A percentile compares a stretch with the other conserved stretches of the same genome.
Conservation (phyloP, 2,797 vertebrate species). For the Stomatorhinus walkeri region DNA sequence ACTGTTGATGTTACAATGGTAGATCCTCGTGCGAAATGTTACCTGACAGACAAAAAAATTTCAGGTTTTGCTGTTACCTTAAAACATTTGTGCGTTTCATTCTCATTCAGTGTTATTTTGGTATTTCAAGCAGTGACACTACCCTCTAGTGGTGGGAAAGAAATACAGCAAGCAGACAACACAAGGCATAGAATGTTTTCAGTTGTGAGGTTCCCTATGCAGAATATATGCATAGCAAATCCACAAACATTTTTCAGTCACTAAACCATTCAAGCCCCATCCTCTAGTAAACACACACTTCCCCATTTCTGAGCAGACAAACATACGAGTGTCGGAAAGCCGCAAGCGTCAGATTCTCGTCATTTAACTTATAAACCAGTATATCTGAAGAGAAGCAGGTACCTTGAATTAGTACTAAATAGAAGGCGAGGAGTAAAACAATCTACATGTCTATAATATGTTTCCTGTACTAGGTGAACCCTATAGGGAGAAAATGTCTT, state of each 20-base stretch:
- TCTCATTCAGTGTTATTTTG: background rate
- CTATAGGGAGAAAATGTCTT: background rate
- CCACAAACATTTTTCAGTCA: background rate
- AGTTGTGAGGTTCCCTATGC: background rate
- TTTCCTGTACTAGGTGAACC: background rate
- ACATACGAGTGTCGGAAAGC: background rate
- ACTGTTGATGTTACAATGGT: conserved; percentile 68
- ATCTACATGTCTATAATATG: background rate
- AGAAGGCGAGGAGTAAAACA: background rate
- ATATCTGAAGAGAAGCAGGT: background rate
- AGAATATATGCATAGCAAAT: background rate
- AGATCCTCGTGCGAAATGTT: conserved; percentile 63
- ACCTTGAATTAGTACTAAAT: background rate
- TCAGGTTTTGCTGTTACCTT: background rate
- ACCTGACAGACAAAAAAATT: conserved; percentile 15
- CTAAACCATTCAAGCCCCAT: background rate
- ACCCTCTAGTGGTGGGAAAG: conserved; percentile 44
- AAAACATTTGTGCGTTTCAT: background rate
- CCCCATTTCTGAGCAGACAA: background rate
- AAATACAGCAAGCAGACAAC: conserved; percentile 13
- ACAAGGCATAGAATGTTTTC: background rate
- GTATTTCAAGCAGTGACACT: background rate
- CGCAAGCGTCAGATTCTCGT: background rate
- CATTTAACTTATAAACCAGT: background rate
- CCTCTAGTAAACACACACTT: background rate